Evolutionary conservation across 1,140 invertebrate genomes (phyloP).

Genomic region (Euschistus heros): DNA sequence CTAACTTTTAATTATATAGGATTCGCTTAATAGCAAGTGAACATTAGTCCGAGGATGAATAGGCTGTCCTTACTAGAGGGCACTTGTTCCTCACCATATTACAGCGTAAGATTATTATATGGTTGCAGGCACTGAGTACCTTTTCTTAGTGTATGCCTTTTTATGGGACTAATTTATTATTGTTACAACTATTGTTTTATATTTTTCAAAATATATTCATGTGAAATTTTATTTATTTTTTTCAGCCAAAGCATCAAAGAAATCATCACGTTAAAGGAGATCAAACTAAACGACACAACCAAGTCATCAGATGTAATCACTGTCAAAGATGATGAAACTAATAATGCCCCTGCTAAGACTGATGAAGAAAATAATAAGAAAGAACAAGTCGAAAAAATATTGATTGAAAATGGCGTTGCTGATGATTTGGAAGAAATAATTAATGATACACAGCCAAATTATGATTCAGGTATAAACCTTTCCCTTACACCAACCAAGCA

Average conservation of each 20-base stretch:
- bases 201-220: background rate
- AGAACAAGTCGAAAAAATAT: background rate
- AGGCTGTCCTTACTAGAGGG: too few species aligned
- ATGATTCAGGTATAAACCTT: background rate
- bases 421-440: slow-evolving; percentile 16
- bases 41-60: too few species aligned
- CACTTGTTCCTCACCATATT: too few species aligned
- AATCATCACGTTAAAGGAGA: background rate
- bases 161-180: too few species aligned
- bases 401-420: background rate
- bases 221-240: background rate
- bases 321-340: too few species aligned
- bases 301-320: background rate
- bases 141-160: too few species aligned
- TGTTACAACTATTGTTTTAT: too few species aligned
- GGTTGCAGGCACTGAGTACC: too few species aligned
- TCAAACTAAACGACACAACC: background rate
- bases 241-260: slow-evolving; percentile 11
- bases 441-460: background rate
- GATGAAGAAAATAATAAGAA: background rate
- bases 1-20: too few species aligned
- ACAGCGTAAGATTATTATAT: too few species aligned
- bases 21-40: too few species aligned
- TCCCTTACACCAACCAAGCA: background rate
- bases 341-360: too few species aligned